phyloP scores from a whole-genome alignment of 30 jellyfish, hydroid and myxozoan genomes.

The Aurelia aurita complex sp. Pacific region DNA sequence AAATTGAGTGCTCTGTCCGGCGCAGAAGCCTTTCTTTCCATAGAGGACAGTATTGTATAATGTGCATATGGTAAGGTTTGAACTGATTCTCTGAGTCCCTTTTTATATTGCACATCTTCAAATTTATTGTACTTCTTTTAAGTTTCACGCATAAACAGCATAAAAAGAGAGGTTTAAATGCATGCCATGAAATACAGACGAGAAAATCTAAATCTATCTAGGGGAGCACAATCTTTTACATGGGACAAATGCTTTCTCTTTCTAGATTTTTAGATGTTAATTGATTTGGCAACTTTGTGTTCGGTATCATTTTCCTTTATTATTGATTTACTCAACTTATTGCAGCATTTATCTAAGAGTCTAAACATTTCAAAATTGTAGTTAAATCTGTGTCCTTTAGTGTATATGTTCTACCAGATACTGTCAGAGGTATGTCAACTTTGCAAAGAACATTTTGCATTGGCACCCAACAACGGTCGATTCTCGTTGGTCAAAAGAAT shows the following conservation, averaged over 20 bases:
- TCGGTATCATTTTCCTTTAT: too few relatives aligned
- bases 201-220: neutral
- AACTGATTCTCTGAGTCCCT: neutral
- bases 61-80: neutral
- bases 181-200: too few relatives aligned
- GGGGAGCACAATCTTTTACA: neutral
- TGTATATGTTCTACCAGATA: slow-evolving; percentile 7
- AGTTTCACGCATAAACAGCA: too few relatives aligned
- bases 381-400: slow-evolving; percentile 1
- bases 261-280: too few relatives aligned
- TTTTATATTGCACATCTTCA: neutral
- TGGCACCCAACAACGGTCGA: slow-evolving; percentile 29
- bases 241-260: neutral
- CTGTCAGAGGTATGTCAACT: neutral
- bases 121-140: neutral
- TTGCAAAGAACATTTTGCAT: neutral
- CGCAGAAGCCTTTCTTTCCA: too few relatives aligned
- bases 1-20: too few relatives aligned
- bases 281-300: too few relatives aligned
- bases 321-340: neutral
- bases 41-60: too few relatives aligned
- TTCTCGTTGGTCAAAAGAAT: slow-evolving; percentile 56
- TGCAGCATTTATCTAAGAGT: neutral
- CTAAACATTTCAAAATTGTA: neutral
- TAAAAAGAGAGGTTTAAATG: too few relatives aligned